Conservation (phyloP, 2,113 vertebrate genomes). For the Danionella cerebrum region DNA sequence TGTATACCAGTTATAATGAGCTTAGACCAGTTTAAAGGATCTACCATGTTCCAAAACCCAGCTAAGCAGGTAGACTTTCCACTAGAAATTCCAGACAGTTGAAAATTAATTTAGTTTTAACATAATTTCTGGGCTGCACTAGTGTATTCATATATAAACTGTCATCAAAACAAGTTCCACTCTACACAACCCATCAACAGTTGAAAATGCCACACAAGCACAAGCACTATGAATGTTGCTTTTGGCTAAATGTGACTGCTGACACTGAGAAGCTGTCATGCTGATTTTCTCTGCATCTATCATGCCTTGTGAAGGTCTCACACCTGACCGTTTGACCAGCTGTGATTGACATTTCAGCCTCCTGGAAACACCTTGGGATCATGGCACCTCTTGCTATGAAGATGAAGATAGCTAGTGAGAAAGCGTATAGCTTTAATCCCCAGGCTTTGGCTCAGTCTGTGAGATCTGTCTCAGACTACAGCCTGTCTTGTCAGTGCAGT, state of each 20-base stretch:
- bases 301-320: slow-evolving; percentile 27
- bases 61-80: too few relatives aligned
- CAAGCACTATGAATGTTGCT: slow-evolving; percentile 58
- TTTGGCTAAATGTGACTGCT: slow-evolving; percentile 61
- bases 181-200: neutral
- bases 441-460: slow-evolving; percentile 39
- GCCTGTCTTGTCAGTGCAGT: slow-evolving; percentile 58
- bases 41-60: too few relatives aligned
- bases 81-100: too few relatives aligned
- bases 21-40: too few relatives aligned
- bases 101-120: too few relatives aligned
- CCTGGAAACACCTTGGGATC: slow-evolving; percentile 61
- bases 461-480: slow-evolving; percentile 45
- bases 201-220: slow-evolving; percentile 39
- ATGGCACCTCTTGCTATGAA: slow-evolving; percentile 49
- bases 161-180: neutral
- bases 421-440: slow-evolving; percentile 47
- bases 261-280: slow-evolving; percentile 64
- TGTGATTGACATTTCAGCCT: slow-evolving; percentile 28
- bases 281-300: slow-evolving; percentile 54
- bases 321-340: slow-evolving; percentile 61
- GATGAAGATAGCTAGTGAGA: slow-evolving; percentile 56
- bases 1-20: too few relatives aligned
- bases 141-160: neutral
- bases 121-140: too few relatives aligned